Evolutionary conservation across 1,140 invertebrate genomes (phyloP).

Genomic region (Helicorthomorpha holstii): DNA sequence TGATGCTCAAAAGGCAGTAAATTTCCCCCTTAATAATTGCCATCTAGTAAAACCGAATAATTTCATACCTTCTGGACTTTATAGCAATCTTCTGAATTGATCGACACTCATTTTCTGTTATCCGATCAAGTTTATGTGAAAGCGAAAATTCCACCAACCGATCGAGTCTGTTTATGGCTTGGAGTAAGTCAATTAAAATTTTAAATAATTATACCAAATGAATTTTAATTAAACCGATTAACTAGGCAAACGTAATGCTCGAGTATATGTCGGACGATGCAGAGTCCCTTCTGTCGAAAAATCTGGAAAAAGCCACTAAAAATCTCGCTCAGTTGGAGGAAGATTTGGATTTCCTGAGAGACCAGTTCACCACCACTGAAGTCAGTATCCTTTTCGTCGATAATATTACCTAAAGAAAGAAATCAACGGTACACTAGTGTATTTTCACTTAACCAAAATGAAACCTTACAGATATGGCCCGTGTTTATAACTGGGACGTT

Average conservation of each 20-base stretch:
- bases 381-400: slow-evolving; percentile 48
- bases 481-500: slow-evolving; percentile 92
- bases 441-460: neutral
- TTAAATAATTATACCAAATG: slow-evolving; percentile 1
- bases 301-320: slow-evolving; percentile 68
- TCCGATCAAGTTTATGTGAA: slow-evolving; percentile 92
- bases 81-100: slow-evolving; percentile 30
- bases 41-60: too few relatives aligned
- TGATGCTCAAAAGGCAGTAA: too few relatives aligned
- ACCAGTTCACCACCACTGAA: slow-evolving; percentile 96
- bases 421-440: neutral
- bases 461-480: slow-evolving; percentile 47
- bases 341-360: slow-evolving; percentile 78
- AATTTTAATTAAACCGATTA: neutral
- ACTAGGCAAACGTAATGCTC: slow-evolving; percentile 88
- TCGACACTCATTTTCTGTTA: slow-evolving; percentile 80
- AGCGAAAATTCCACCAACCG: slow-evolving; percentile 65
- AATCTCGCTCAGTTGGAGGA: slow-evolving; percentile 70
- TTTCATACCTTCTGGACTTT: slow-evolving; percentile 6
- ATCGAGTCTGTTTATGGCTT: slow-evolving; percentile 92
- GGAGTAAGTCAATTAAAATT: slow-evolving; percentile 45
- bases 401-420: neutral
- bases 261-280: slow-evolving; percentile 91
- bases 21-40: too few relatives aligned
- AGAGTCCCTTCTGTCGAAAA: slow-evolving; percentile 64